phyloP scores from a whole-genome alignment of 2,113 vertebrate species.

The Panthera tigris region DNA sequence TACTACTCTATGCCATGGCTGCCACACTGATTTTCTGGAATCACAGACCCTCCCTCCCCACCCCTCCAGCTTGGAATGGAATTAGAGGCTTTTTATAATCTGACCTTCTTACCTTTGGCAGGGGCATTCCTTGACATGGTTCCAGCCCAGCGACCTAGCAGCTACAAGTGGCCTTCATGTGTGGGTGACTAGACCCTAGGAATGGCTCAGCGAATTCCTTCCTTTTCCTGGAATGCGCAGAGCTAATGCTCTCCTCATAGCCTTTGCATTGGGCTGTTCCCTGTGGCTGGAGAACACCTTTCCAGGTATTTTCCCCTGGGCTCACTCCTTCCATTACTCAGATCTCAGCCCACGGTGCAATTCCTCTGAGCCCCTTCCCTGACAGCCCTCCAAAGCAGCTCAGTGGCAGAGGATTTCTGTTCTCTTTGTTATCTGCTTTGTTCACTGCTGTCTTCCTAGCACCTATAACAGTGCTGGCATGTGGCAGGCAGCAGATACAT shows the following conservation, averaged over 20 bases:
- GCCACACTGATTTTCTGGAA: neutral
- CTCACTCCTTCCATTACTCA: neutral
- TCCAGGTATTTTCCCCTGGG: neutral
- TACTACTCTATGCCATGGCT: neutral
- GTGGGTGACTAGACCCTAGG: neutral
- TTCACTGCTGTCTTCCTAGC: neutral
- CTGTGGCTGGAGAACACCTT: neutral
- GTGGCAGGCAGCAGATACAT: neutral
- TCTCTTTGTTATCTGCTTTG: neutral
- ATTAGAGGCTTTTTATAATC: neutral
- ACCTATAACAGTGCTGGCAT: neutral
- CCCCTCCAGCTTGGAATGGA: neutral
- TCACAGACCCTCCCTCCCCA: neutral
- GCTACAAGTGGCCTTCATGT: neutral
- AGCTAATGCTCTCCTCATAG: neutral
- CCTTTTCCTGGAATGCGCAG: neutral
- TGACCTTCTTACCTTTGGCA: neutral
- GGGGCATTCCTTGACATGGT: neutral
- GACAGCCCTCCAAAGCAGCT: neutral
- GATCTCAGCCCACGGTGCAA: neutral
- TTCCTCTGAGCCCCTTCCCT: neutral
- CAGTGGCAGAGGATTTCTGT: neutral
- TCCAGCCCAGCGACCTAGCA: neutral
- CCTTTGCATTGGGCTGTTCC: neutral
- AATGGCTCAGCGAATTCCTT: neutral